Evolutionary conservation across 2,888 invertebrate species (phyloP).

Genomic region (Troilus luridus): DNA sequence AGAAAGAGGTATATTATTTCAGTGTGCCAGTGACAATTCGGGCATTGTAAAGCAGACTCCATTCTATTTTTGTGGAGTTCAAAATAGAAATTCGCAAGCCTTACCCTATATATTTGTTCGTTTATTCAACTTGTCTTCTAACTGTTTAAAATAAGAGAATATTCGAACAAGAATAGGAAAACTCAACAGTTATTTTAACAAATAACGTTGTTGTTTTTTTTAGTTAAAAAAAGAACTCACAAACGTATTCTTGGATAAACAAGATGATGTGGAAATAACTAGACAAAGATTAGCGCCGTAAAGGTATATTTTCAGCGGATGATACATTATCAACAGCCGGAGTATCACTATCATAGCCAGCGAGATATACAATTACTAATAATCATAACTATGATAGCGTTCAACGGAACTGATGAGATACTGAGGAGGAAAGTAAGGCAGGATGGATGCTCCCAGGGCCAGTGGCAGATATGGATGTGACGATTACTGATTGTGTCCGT

Average conservation of each 20-base stretch:
- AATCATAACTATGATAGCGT: background rate
- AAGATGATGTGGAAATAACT: background rate
- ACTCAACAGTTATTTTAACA: background rate
- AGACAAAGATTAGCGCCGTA: background rate
- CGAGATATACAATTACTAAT: background rate
- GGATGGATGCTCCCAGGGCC: slow-evolving; percentile 31
- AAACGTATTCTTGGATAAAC: background rate
- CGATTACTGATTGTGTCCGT: slow-evolving; percentile 3
- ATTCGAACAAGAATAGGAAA: background rate
- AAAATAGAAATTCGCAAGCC: slow-evolving; percentile 33
- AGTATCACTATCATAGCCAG: background rate
- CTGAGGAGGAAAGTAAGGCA: background rate
- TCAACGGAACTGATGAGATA: slow-evolving; percentile 5
- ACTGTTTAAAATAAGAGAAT: background rate
- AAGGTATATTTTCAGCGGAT: background rate
- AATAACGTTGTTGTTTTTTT: background rate
- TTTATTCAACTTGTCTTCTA: background rate
- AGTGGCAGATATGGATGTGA: background rate
- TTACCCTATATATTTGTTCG: slow-evolving; percentile 21
- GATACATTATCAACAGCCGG: background rate
- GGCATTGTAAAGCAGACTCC: slow-evolving; percentile 32
- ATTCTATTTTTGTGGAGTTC: slow-evolving; percentile 20
- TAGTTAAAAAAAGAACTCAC: background rate
- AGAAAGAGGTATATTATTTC: background rate
- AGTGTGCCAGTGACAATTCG: slow-evolving; percentile 17